Evolutionary conservation across 2,888 invertebrate genomes (phyloP).

Genomic region (Globia sparganii): DNA sequence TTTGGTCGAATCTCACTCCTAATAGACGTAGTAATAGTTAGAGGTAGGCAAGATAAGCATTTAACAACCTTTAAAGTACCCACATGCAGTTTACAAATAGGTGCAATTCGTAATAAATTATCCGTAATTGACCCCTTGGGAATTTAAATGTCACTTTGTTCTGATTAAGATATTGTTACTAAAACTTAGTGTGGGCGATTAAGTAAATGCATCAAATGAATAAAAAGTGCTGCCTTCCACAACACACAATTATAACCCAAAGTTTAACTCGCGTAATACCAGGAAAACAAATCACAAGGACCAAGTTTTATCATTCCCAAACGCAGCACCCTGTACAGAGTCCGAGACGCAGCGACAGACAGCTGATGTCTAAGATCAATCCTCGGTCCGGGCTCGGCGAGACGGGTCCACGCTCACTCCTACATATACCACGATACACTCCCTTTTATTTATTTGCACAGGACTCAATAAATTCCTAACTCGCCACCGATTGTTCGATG

Average conservation of each 20-base stretch:
- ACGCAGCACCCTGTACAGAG: constrained; percentile 72
- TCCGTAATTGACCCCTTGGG: neutral
- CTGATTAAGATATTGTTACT: neutral
- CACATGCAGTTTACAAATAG: neutral
- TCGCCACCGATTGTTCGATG: constrained; percentile 82
- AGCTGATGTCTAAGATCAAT: constrained; percentile 88
- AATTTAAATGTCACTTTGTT: neutral
- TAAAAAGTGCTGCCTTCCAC: neutral
- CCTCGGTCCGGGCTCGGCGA: constrained; percentile 74
- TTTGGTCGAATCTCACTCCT: neutral
- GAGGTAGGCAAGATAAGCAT: neutral
- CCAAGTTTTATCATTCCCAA: neutral
- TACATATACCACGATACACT: constrained; percentile 73
- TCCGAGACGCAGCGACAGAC: constrained; percentile 79
- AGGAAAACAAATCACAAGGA: neutral
- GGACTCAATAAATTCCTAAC: constrained; percentile 88
- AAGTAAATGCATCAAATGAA: neutral
- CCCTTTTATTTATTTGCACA: constrained; percentile 82
- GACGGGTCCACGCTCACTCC: constrained; percentile 79
- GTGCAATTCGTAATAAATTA: too few species aligned
- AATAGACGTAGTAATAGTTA: neutral
- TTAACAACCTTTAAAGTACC: neutral
- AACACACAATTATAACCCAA: neutral
- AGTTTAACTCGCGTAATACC: neutral
- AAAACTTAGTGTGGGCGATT: too few species aligned